Conservation (phyloP, 2,113 vertebrate genomes). For the Zosterops pallidus region DNA sequence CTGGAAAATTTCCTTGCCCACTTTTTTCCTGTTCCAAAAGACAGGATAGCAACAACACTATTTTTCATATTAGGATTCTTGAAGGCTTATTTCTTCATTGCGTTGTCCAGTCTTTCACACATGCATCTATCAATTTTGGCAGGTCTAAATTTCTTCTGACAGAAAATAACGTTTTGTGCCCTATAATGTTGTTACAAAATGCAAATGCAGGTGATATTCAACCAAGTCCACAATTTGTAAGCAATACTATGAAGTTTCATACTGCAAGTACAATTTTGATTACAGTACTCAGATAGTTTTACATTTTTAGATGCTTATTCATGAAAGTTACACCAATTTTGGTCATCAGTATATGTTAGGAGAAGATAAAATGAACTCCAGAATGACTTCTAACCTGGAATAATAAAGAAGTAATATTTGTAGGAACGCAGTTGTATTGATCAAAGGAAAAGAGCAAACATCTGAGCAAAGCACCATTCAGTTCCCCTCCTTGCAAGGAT, state of each 20-base stretch:
- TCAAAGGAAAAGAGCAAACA: not conserved
- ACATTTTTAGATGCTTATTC: not conserved
- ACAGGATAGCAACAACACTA: not conserved
- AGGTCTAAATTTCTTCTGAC: not conserved
- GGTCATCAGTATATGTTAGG: not conserved
- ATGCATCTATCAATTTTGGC: fast-evolving
- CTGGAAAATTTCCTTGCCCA: not conserved
- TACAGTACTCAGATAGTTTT: not conserved
- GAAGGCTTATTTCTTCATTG: not conserved
- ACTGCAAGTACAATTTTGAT: not conserved
- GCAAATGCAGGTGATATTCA: not conserved
- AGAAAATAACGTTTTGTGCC: not conserved
- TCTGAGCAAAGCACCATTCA: not conserved
- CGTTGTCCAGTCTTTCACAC: not conserved
- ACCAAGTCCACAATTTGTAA: not conserved
- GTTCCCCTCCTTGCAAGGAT: not conserved
- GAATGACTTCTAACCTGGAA: not conserved
- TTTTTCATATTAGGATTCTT: not conserved
- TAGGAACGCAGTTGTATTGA: not conserved
- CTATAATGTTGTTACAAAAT: not conserved
- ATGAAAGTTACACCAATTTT: not conserved
- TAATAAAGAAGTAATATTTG: not conserved
- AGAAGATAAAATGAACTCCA: not conserved
- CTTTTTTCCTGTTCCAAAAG: not conserved
- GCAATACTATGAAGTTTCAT: not conserved